Conservation (phyloP, 2,797 vertebrate species). For the Cyclopterus lumpus region DNA sequence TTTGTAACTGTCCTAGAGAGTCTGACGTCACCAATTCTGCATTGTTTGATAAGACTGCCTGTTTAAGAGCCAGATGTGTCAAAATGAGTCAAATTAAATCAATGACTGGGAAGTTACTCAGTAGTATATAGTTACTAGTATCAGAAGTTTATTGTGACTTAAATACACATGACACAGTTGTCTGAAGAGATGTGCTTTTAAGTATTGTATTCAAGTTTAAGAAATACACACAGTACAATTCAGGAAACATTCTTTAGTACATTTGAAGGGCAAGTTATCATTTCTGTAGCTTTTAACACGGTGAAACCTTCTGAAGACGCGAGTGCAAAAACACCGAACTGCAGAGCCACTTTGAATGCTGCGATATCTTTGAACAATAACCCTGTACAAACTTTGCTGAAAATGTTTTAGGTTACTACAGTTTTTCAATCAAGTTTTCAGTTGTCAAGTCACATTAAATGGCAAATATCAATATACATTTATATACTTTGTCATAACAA, state of each 20-base stretch:
- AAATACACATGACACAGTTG: conserved; percentile 44
- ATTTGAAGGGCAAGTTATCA: conserved; percentile 16
- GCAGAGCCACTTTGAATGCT: background rate
- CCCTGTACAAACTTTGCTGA: conserved; percentile 3
- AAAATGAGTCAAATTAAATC: conserved; percentile 11
- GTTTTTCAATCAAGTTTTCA: background rate
- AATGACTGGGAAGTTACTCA: conserved; percentile 3
- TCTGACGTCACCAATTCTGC: too few relatives aligned
- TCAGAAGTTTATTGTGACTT: conserved; percentile 50
- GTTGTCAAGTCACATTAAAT: conserved; percentile 22
- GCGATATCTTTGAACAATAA: background rate
- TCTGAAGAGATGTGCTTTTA: conserved; percentile 25
- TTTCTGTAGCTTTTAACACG: conserved; percentile 34
- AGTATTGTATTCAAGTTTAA: conserved; percentile 47
- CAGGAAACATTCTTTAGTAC: conserved; percentile 25
- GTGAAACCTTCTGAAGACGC: conserved; percentile 21
- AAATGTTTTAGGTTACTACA: background rate
- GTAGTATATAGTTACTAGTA: background rate
- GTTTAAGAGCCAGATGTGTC: background rate
- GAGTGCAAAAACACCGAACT: conserved; percentile 24
- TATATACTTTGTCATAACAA: conserved; percentile 2
- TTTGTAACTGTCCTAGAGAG: background rate
- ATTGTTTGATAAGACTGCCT: too few relatives aligned
- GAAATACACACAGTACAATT: conserved; percentile 16
- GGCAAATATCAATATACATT: background rate